These are phyloP conservation scores for Leptonema lineaticorne DNA, from an alignment of 1,140 invertebrate species.

Conservation along the genomic window DNA sequence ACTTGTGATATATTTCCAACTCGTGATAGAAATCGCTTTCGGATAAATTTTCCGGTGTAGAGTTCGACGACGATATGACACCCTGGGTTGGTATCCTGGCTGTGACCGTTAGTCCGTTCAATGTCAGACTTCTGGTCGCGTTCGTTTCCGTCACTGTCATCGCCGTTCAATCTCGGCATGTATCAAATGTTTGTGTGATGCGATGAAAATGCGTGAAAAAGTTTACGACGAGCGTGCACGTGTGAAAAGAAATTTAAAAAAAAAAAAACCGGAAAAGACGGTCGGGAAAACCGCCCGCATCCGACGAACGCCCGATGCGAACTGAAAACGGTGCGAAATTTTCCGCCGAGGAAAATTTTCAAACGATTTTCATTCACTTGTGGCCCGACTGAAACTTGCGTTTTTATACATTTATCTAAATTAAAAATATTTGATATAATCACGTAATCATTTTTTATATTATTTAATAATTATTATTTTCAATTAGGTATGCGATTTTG, in stretches of 20 bases:
- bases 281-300: neutral
- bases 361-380: too few relatives aligned
- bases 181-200: too few relatives aligned
- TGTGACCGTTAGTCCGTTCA: slow-evolving; percentile 39
- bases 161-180: too few relatives aligned
- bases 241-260: too few relatives aligned
- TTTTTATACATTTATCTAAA: too few relatives aligned
- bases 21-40: slow-evolving; percentile 42
- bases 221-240: too few relatives aligned
- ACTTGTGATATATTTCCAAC: slow-evolving; percentile 41
- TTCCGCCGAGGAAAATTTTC: slow-evolving; percentile 1
- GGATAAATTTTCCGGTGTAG: slow-evolving; percentile 39
- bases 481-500: too few relatives aligned
- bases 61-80: slow-evolving; percentile 21
- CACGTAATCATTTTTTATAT: too few relatives aligned
- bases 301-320: neutral
- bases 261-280: neutral
- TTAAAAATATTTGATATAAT: too few relatives aligned
- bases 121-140: slow-evolving; percentile 40
- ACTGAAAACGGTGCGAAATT: neutral
- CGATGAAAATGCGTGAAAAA: too few relatives aligned
- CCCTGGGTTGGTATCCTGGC: slow-evolving; percentile 31
- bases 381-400: too few relatives aligned
- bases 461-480: too few relatives aligned
- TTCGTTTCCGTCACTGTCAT: slow-evolving; percentile 41